Conservation (phyloP, 2,797 vertebrate genomes). For the Acipenser transmontanus region DNA sequence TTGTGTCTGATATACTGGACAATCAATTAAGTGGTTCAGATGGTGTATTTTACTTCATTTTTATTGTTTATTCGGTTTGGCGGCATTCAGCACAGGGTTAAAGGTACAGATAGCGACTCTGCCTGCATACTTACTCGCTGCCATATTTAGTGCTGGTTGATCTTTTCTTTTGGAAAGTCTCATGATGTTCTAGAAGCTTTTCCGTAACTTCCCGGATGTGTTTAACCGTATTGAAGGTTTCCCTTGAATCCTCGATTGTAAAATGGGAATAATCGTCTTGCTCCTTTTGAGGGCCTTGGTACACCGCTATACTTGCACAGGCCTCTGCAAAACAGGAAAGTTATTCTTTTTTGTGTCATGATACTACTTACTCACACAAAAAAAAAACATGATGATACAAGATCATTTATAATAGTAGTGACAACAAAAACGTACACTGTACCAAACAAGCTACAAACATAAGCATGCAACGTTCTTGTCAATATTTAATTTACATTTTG, state of each 20-base stretch:
- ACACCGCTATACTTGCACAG: slow-evolving; percentile 88
- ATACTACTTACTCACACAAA: no score
- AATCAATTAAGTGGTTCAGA: neutral
- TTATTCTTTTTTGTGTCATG: no score
- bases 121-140: slow-evolving; percentile 72
- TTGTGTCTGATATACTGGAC: no score
- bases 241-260: slow-evolving; percentile 92
- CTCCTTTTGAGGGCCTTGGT: slow-evolving; percentile 87
- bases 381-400: no score
- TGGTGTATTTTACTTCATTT: neutral
- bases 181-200: slow-evolving; percentile 77
- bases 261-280: slow-evolving; percentile 89
- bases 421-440: no score
- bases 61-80: neutral
- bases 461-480: no score
- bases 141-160: slow-evolving; percentile 35
- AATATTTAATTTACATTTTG: no score
- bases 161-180: slow-evolving; percentile 59
- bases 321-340: slow-evolving; percentile 59
- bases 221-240: slow-evolving; percentile 89
- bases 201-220: slow-evolving; percentile 75
- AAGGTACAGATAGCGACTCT: no score
- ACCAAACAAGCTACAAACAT: no score
- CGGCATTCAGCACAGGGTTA: no score
- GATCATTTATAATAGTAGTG: no score